Base-by-base conservation (phyloP, 2,888 invertebrate species). In the Pollenia amentaria region DNA sequence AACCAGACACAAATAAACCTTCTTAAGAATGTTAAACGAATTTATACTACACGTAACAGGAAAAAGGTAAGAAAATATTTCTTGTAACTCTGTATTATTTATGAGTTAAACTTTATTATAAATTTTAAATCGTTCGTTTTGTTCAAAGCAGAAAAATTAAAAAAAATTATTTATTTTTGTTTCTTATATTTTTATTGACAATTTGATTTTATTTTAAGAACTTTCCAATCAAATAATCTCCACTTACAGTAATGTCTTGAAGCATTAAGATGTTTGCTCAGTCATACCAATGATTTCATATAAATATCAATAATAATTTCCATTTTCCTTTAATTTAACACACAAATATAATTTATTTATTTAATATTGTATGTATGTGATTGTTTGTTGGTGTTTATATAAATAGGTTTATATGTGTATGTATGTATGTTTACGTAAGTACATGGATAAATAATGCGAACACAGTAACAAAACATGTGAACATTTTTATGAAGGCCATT, bases 261-360 rank as follows among this genome's bases (percentile, higher is more conserved):
- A 29, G 40, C 21, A 51, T 40, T 4, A 38, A 12, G 38, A 29
- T 57, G n/a, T 40, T 18, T 57, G 69, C 8, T 72, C n/a, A 67
- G 67, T 73, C 81, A 48, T 75, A 48, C 48, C 67, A 76, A 53
- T 69, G 53, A 81, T 69, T 76, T 69, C 29, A 69, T 75, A 69
- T 38, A 57, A 82, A 72, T 82, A 69, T 82, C 51, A 53, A 44
- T 42, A 76, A 69, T 60, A 67, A 69, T 69, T 72, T 55, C 53
- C 44, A 72, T 72, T 67, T 60, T 40, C 46, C 51, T 75, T 67
- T 76, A 69, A 82, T 76, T 69, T 67, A 75, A 69, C 46, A 16
- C 60, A 67, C 51, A 42, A 60, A 69, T 51, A 67, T 60, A 51
- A 51, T 60, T 21, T 42, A 67, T 57, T 60, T 40, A 9, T 57